Evolutionary conservation across 2,113 vertebrate genomes (phyloP), one percentile per base, ranked within the genome.

Genomic region (Montifringilla adamsi): DNA sequence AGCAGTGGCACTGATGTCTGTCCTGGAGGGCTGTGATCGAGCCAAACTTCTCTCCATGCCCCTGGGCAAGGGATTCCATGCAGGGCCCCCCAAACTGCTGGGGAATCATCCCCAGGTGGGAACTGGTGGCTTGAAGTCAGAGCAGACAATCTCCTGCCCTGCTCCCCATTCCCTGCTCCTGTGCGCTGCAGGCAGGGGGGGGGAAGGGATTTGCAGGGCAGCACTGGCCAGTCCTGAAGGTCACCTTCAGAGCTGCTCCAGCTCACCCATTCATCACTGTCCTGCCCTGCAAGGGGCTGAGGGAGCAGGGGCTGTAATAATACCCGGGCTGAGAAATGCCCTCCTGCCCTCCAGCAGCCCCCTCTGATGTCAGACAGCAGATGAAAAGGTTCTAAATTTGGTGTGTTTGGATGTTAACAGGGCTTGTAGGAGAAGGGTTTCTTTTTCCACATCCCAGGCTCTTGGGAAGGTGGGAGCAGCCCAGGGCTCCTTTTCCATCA

Each of bases 211-310:
- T 49, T 41, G 31, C 39, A 39, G 63, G 78, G 62, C 73, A 75
- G 78, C 79, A 16, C 46, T 23, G 52, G 31, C 49, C n/a, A 16
- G 47, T 75, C 39, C 80, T 76, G 46, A 75, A 89, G 56, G 84
- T 93, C 84, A 88, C 90, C 84, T 92, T 76, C 77, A 86, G 79
- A 67, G 68, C 64, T 39, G 68, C 62, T 80, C 18, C 87, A 90
- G 41, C 75, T 73, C 3, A 0, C 44, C 68, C 49, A 49, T 92
- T 33, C 67, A 84, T 94, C 95, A 73, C 5, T 1, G 9, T 33
- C 78, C 67, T 86, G 79, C n/a, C 77, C 47, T 24, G 60, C 80
- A 12, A 6, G 5, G 44, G 53, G 35, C 6, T 2, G 21, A 74
- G 86, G 74, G 59, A 72, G 52, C 89, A 88, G 56, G 68, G 47